Conservation (phyloP, 2,888 invertebrate genomes). For the Trichacis sp. region DNA sequence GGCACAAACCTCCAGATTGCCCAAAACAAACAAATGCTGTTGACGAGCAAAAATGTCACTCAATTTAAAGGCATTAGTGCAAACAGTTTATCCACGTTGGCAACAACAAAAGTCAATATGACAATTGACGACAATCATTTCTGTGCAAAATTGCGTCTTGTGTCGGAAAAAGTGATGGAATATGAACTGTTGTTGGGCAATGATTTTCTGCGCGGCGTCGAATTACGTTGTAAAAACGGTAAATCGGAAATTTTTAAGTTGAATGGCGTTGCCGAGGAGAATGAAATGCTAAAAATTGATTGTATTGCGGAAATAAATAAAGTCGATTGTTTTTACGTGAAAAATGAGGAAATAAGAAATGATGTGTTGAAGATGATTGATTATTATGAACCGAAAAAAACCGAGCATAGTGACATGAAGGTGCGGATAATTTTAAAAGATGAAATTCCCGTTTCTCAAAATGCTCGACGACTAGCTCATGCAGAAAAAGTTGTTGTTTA, state of each 20-base stretch:
- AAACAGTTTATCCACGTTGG: conserved; percentile 9
- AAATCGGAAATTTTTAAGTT: conserved; percentile 4
- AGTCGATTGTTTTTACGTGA: conserved; percentile 20
- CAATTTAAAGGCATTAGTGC: conserved; percentile 28
- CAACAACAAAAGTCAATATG: conserved; percentile 7
- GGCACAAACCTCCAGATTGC: conserved; percentile 13
- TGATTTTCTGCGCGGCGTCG: conserved; percentile 23
- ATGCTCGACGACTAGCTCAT: conserved; percentile 43
- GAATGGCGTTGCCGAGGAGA: background rate
- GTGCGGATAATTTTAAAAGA: conserved; percentile 53
- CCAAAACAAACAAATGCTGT: conserved; percentile 6
- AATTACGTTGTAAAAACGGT: background rate
- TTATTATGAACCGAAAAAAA: conserved; percentile 22
- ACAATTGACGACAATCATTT: conserved; percentile 22
- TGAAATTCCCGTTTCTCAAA: conserved; percentile 51
- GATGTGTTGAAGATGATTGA: conserved; percentile 2
- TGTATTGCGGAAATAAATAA: conserved; percentile 1
- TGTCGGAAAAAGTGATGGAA: conserved; percentile 16
- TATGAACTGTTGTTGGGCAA: conserved; percentile 25
- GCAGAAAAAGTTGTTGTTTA: conserved; percentile 47
- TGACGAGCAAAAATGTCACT: conserved; percentile 5
- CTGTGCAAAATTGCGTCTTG: conserved; percentile 21
- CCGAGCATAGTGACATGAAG: conserved; percentile 40
- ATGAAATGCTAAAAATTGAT: background rate
- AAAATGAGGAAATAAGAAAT: conserved; percentile 8